phyloP scores from a whole-genome alignment of 2,888 invertebrate genomes.

The Epiperipatus broadwayi region DNA sequence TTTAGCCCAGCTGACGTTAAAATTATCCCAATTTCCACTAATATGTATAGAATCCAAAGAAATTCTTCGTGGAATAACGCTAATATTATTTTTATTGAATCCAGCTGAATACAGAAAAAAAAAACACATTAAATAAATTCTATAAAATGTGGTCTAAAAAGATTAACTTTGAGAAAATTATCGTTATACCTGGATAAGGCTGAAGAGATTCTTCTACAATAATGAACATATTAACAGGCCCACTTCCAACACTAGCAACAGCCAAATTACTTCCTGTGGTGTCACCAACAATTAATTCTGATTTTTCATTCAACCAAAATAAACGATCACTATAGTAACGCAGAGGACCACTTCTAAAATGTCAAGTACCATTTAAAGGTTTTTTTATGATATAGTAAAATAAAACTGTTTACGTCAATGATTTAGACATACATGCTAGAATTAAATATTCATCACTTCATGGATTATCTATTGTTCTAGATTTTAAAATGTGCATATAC shows the following conservation, averaged over 20 bases:
- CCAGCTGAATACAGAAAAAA: neutral
- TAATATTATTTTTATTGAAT: constrained; percentile 11
- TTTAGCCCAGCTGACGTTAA: constrained; percentile 64
- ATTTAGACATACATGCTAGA: too few species aligned
- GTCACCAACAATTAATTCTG: constrained; percentile 54
- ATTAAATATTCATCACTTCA: too few species aligned
- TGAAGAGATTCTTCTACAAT: constrained; percentile 50
- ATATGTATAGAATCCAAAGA: constrained; percentile 44
- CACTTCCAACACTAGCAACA: constrained; percentile 29
- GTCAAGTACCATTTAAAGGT: too few species aligned
- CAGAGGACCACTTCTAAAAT: constrained; percentile 39
- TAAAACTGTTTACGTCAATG: too few species aligned
- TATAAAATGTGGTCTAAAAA: too few species aligned
- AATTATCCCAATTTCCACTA: constrained; percentile 53
- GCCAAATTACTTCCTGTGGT: constrained; percentile 51
- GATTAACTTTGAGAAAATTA: constrained; percentile 17
- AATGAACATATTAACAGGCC: constrained; percentile 42
- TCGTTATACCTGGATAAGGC: constrained; percentile 38
- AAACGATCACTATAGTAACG: constrained; percentile 62
- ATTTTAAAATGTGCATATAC: too few species aligned
- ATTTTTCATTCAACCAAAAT: constrained; percentile 57
- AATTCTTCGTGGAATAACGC: constrained; percentile 50
- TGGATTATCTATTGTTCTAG: too few species aligned
- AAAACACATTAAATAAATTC: too few species aligned
- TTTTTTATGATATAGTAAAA: neutral